A percentile compares a stretch with the other conserved stretches of the same genome.
Evolutionary conservation across 2,113 vertebrate species (phyloP).

Genomic region (Callipepla californica): DNA sequence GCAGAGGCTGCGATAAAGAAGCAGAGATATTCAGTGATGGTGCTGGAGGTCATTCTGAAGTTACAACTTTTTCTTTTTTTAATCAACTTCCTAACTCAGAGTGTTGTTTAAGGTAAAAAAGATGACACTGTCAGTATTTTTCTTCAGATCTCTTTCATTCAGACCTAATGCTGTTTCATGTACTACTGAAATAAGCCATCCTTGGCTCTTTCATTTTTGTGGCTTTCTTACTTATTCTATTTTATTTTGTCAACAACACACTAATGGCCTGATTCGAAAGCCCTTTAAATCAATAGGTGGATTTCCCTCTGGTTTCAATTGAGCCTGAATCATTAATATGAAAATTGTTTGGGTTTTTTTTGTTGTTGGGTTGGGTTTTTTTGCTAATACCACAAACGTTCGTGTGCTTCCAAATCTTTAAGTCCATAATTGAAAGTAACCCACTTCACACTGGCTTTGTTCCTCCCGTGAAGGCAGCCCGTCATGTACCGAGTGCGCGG

Average conservation of each 20-base stretch:
- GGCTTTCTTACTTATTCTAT: not conserved
- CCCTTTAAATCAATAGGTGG: not conserved
- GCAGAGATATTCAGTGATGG: not conserved
- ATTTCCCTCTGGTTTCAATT: not conserved
- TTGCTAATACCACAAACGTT: not conserved
- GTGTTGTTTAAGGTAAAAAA: no score
- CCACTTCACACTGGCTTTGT: not conserved
- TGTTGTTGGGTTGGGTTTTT: no score
- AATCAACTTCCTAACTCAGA: not conserved
- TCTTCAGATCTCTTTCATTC: not conserved
- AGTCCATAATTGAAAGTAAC: not conserved
- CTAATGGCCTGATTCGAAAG: not conserved
- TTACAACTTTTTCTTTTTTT: not conserved
- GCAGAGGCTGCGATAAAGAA: constrained; percentile 20
- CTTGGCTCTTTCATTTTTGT: not conserved
- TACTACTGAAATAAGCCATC: not conserved
- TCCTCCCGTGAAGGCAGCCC: not conserved
- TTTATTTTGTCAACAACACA: not conserved
- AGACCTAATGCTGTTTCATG: not conserved
- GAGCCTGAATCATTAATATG: not conserved
- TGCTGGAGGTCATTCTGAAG: constrained; percentile 63
- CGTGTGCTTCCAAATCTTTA: not conserved
- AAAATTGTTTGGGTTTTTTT: not conserved
- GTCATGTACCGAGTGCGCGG: not conserved
- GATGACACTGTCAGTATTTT: accelerated